These are phyloP conservation scores for Wiebesia pumilae DNA, from an alignment of 1,140 invertebrate genomes.

Conservation along the genomic window DNA sequence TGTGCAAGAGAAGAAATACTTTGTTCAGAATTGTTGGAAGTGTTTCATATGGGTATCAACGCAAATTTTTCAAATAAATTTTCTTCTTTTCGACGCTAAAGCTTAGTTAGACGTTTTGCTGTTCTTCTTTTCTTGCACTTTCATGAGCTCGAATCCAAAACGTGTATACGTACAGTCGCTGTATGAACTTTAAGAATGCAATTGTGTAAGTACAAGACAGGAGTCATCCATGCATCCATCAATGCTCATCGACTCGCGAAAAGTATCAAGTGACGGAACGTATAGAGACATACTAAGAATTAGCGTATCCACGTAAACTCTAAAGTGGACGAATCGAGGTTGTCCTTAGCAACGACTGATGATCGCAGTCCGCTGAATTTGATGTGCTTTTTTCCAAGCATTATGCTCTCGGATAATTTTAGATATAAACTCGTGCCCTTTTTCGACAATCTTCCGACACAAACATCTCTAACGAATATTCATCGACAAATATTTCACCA, in stretches of 20 bases:
- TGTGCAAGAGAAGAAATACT: slow-evolving; percentile 17
- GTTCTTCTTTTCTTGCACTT: no score
- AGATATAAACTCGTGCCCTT: background rate
- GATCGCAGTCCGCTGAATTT: background rate
- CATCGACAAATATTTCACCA: no score
- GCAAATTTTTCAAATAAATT: background rate
- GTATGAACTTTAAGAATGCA: no score
- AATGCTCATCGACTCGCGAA: background rate
- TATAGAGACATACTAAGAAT: background rate
- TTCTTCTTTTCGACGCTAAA: no score
- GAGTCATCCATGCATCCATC: background rate
- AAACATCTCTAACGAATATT: no score
- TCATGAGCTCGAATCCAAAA: no score
- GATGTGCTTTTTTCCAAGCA: background rate
- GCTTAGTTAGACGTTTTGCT: no score
- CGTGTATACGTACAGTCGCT: no score
- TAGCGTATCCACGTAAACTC: background rate
- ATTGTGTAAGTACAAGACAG: no score
- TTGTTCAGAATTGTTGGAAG: background rate
- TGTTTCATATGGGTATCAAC: background rate
- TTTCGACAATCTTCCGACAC: background rate
- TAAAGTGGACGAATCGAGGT: background rate
- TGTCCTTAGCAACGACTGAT: background rate
- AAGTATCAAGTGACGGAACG: background rate
- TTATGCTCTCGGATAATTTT: background rate